phyloP scores from a whole-genome alignment of 2,888 invertebrate genomes.

The Lottia scabra region DNA sequence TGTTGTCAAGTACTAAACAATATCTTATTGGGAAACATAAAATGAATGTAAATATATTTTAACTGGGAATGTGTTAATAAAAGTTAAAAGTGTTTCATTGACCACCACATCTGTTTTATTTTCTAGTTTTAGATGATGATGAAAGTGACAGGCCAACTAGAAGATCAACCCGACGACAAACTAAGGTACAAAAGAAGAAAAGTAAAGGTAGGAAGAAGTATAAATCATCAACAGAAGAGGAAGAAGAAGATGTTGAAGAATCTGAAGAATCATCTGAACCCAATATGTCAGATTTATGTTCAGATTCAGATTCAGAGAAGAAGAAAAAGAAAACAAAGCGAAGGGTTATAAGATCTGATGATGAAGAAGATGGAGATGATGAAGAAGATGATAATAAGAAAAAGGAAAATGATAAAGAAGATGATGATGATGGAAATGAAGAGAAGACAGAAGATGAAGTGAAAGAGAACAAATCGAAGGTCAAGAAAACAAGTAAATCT shows the following conservation, averaged over 20 bases:
- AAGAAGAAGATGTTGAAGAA: slow-evolving; percentile 39
- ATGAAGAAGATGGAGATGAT: slow-evolving; percentile 26
- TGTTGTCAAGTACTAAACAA: no score
- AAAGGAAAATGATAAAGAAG: neutral
- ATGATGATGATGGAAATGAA: neutral
- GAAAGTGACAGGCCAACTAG: slow-evolving; percentile 37
- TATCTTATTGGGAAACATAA: no score
- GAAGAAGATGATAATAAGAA: neutral
- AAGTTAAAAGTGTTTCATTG: no score
- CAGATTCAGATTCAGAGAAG: slow-evolving; percentile 19
- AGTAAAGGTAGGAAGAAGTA: slow-evolving; percentile 16
- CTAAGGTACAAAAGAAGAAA: slow-evolving; percentile 47
- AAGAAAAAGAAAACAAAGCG: slow-evolving; percentile 9
- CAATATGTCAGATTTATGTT: slow-evolving; percentile 31
- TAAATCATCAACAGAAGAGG: slow-evolving; percentile 9
- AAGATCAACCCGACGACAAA: slow-evolving; percentile 36
- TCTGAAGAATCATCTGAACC: slow-evolving; percentile 39
- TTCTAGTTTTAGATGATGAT: slow-evolving; percentile 35
- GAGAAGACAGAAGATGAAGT: neutral
- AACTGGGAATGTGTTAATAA: no score
- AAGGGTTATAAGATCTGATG: slow-evolving; percentile 37
- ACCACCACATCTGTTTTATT: no score
- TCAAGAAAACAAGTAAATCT: slow-evolving; percentile 14
- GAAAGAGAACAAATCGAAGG: neutral
- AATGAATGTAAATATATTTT: no score